Base-by-base conservation (phyloP, 1,140 invertebrate species). In the Schmidtea mediterranea region DNA sequence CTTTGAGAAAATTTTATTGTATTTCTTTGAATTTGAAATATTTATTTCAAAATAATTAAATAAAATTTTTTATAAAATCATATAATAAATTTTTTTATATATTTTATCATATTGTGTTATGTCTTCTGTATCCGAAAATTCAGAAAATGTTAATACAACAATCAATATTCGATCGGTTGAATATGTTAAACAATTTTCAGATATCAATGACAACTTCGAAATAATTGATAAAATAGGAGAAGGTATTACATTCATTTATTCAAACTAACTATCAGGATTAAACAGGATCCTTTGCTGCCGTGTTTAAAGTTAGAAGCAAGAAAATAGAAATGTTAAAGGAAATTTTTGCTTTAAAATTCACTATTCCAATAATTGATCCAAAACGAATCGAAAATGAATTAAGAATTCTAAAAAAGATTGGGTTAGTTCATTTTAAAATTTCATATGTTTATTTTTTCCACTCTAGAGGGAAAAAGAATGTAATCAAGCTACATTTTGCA, bases 331-430 rank as follows among this genome's bases (percentile, higher is more conserved):
- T n/a, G n/a, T 32, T 32, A 32, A 32, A 32, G 10, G 19, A 61
- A 47, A 70, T 69, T 58, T 80, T 77, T 68, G 79, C 79, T 1
- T 70, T 82, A 19, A 82, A 82, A 60, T 75, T 81, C 61, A 71
- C 82, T 23, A 75, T 81, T 52, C 79, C 79, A 9, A 82, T 78
- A 36, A 77, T 75, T 54, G 76, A 79, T 60, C 78, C 78, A 2
- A 70, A 71, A 36, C 69, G 78, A 37, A 76, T 80, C 52, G 73
- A 76, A 60, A 74, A 74, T 55, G 80, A 82, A 68, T 62, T 82
- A 24, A 68, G 73, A 53, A 82, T 79, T 59, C 69, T 83, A 46
- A 73, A 75, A 53, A 71, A 78, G 51, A 78, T 83, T 56, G 80
- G 80, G 77, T 79, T 64, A 61, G 59, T 61, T 22, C 43, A 39